A percentile compares a stretch with the other conserved stretches of the same genome.
Evolutionary conservation across 2,888 invertebrate genomes (phyloP).

Genomic region (Chloromyia formosa): DNA sequence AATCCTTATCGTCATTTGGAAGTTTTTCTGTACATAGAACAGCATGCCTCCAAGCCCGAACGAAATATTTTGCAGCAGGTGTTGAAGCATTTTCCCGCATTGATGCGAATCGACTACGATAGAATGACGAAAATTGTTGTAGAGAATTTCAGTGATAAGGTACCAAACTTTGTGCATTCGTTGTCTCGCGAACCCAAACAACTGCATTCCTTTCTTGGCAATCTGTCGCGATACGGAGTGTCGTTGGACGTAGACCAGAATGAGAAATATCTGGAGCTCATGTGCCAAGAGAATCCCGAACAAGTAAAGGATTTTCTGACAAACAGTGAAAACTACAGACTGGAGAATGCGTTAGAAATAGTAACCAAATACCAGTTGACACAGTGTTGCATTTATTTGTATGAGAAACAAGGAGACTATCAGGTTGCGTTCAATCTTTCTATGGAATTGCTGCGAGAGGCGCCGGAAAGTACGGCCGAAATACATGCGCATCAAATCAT

Average conservation of each 20-base stretch:
- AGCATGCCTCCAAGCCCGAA: constrained; percentile 62
- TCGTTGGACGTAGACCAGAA: constrained; percentile 65
- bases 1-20: constrained; percentile 71
- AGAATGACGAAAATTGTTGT: constrained; percentile 72
- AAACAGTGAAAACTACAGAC: constrained; percentile 68
- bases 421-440: constrained; percentile 75
- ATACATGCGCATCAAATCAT: constrained; percentile 56
- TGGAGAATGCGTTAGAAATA: constrained; percentile 72
- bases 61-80: constrained; percentile 65
- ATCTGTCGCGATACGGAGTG: constrained; percentile 65
- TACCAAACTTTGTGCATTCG: constrained; percentile 64
- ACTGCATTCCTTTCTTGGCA: constrained; percentile 69
- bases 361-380: constrained; percentile 70
- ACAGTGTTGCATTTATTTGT: constrained; percentile 75
- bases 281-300: constrained; percentile 68
- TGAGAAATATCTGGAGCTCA: constrained; percentile 71
- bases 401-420: constrained; percentile 80
- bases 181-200: constrained; percentile 57
- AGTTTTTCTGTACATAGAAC: constrained; percentile 69
- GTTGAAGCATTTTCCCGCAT: constrained; percentile 63
- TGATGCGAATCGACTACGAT: constrained; percentile 70
- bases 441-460: constrained; percentile 62
- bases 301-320: constrained; percentile 68
- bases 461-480: constrained; percentile 52
- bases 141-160: constrained; percentile 66